Conservation (phyloP, 2,113 vertebrate genomes). For the Acrocephalus arundinaceus region DNA sequence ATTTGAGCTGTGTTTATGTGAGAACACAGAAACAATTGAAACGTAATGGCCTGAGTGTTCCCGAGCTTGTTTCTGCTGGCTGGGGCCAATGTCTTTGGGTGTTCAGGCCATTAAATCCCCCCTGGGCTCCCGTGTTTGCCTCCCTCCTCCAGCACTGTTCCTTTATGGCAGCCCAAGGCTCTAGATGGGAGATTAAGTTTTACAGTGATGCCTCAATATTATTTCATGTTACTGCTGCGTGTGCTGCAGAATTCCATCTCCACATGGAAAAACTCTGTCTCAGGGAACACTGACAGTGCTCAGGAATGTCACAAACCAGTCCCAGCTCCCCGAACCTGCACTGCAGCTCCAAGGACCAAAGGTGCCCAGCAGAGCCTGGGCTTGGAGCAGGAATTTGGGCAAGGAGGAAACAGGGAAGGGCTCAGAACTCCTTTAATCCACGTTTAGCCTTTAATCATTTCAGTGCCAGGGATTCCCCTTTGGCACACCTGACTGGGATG, state of each 20-base stretch:
- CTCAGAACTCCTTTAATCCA: neutral
- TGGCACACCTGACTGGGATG: neutral
- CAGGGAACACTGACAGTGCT: neutral
- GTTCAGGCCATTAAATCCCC: slow-evolving; percentile 16
- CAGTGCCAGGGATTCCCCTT: accelerated
- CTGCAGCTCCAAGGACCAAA: neutral
- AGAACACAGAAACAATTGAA: neutral
- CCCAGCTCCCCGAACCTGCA: accelerated
- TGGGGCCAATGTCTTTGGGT: neutral
- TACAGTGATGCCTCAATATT: neutral
- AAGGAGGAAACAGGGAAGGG: neutral
- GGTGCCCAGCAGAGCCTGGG: neutral
- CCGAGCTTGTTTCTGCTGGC: neutral
- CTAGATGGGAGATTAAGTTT: slow-evolving; percentile 19
- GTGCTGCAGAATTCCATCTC: neutral
- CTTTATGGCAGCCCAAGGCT: neutral
- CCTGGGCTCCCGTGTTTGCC: neutral
- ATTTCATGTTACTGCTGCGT: neutral
- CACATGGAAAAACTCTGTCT: accelerated
- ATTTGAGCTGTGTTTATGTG: neutral
- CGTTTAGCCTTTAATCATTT: neutral
- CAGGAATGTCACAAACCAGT: accelerated
- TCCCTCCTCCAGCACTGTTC: neutral
- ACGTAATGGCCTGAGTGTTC: neutral
- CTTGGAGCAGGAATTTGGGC: neutral